These are phyloP conservation scores for Drosophila nasuta DNA, from an alignment of 1,140 invertebrate species.

Conservation along the genomic window DNA sequence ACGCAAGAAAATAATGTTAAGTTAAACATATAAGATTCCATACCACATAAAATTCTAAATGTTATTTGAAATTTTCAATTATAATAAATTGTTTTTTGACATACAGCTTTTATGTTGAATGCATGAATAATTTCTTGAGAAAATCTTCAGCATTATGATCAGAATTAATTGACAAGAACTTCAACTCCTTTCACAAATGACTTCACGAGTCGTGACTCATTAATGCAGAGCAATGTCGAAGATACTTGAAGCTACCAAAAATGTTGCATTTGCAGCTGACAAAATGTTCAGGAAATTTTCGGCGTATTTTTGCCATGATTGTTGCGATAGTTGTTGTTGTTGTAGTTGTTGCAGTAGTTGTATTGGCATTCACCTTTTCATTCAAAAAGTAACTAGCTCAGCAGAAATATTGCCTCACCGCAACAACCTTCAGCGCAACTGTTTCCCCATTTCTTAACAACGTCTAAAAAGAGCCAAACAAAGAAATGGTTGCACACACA, in stretches of 20 bases:
- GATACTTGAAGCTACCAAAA: neutral
- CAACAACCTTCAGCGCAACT: slow-evolving; percentile 60
- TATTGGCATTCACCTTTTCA: slow-evolving; percentile 68
- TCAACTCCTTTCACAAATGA: neutral
- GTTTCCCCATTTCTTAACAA: slow-evolving; percentile 65
- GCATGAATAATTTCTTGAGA: too few relatives aligned
- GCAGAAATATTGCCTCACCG: slow-evolving; percentile 62
- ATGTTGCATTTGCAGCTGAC: slow-evolving; percentile 12
- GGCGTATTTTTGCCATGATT: neutral
- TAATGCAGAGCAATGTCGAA: neutral
- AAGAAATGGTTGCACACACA: slow-evolving; percentile 29
- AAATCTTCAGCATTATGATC: too few relatives aligned
- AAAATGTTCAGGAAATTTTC: slow-evolving; percentile 60
- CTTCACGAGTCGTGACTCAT: neutral
- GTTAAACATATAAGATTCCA: too few relatives aligned
- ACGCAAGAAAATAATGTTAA: too few relatives aligned
- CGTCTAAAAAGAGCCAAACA: slow-evolving; percentile 12
- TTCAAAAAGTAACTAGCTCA: slow-evolving; percentile 51
- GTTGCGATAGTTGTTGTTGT: neutral
- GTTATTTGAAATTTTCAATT: too few relatives aligned
- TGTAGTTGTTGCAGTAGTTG: slow-evolving; percentile 22
- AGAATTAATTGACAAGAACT: neutral
- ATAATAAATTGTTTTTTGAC: too few relatives aligned
- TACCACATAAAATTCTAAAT: too few relatives aligned
- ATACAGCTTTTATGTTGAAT: too few relatives aligned